Percentiles rank a stretch among this genome's conserved stretches.
Conservation (phyloP, 1,140 invertebrate species). For the Xylocopa sonorina region DNA sequence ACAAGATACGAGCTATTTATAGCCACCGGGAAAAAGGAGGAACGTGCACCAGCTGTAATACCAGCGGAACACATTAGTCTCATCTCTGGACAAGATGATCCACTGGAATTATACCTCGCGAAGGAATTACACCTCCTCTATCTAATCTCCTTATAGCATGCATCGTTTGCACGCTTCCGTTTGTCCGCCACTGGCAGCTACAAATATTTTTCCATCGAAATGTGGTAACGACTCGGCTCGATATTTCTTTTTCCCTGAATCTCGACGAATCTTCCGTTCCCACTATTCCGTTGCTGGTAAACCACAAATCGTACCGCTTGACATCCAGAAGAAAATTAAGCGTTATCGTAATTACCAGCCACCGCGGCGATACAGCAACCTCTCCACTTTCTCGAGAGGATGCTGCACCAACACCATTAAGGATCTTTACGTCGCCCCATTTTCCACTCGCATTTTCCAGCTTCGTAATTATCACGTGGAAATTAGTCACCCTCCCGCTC, state of each 20-base stretch:
- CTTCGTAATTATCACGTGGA: constrained; percentile 59
- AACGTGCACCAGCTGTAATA: background rate
- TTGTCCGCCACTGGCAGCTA: background rate
- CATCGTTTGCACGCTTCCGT: background rate
- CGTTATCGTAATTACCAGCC: constrained; percentile 60
- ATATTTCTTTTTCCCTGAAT: constrained; percentile 2
- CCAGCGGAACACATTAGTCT: background rate
- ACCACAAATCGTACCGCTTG: constrained; percentile 24
- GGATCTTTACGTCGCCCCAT: constrained; percentile 45
- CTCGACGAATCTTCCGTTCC: background rate
- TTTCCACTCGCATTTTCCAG: constrained; percentile 54
- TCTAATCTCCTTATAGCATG: background rate
- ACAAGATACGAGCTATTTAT: background rate
- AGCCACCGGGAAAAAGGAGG: too few species aligned
- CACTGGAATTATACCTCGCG: background rate
- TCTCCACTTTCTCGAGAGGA: background rate
- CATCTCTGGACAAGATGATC: background rate
- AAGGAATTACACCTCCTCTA: background rate
- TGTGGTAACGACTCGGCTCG: too few species aligned
- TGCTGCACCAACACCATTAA: constrained; percentile 46
- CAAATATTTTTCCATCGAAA: background rate
- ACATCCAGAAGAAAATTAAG: constrained; percentile 54
- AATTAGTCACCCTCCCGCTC: constrained; percentile 38
- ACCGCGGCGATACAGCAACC: constrained; percentile 33
- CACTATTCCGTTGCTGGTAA: background rate